phyloP scores from a whole-genome alignment of 2,888 invertebrate species.

The Campoletis raptor region DNA sequence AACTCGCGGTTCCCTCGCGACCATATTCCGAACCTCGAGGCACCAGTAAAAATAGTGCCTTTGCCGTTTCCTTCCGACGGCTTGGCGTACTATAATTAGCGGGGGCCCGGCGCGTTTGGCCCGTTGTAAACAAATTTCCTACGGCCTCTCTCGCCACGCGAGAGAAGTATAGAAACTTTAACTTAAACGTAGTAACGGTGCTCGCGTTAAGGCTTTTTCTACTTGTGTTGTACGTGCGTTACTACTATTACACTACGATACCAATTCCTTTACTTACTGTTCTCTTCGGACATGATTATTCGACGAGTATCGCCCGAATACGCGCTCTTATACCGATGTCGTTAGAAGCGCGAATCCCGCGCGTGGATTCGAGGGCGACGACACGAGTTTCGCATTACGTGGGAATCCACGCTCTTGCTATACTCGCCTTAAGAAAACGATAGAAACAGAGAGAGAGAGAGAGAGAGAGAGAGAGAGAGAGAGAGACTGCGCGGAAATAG shows the following conservation, averaged over 20 bases:
- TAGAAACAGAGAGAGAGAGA: conserved; percentile 19
- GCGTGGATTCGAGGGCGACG: conserved; percentile 68
- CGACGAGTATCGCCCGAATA: conserved; percentile 67
- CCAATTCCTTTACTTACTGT: conserved; percentile 6
- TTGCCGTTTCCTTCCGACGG: conserved; percentile 81
- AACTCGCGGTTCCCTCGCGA: conserved; percentile 74
- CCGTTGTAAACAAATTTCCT: conserved; percentile 80
- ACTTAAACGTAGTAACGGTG: neutral
- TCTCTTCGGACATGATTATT: conserved; percentile 29
- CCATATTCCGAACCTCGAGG: conserved; percentile 78
- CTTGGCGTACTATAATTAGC: conserved; percentile 81
- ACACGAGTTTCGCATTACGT: conserved; percentile 78
- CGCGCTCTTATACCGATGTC: conserved; percentile 33
- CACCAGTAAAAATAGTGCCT: conserved; percentile 82
- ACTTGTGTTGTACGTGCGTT: neutral
- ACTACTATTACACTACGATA: conserved; percentile 10
- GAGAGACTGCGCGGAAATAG: conserved; percentile 59
- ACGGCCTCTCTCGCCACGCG: conserved; percentile 67
- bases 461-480: conserved; percentile 19
- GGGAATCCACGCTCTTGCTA: conserved; percentile 63
- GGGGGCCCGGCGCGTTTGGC: conserved; percentile 78
- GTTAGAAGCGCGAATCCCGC: conserved; percentile 49
- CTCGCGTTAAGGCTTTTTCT: neutral
- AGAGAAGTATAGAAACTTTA: conserved; percentile 36
- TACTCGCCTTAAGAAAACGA: conserved; percentile 43